Evolutionary conservation across 2,113 vertebrate species (phyloP), one percentile per base, ranked within the genome.

Genomic region (Leuciscus idus): DNA sequence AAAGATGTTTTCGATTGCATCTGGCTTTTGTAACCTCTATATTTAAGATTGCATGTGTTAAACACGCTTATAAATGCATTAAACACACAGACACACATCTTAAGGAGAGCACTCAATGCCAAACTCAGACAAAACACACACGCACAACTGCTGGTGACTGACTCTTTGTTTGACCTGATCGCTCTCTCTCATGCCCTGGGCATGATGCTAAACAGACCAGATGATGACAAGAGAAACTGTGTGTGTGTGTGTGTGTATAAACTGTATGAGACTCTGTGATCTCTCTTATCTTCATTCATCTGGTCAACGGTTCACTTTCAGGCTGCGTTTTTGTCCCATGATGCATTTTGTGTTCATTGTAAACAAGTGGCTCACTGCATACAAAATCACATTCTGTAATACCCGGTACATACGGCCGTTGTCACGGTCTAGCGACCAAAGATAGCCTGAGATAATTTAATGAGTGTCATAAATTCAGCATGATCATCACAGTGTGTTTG

Each of bases 241-340:
- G 43, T 7, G 39, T 48, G 72, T 72, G 70, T 73, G 72, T 74
- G 4, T 48, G 30, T 46, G 23, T 76, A 23, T 59, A 1, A 26
- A 39, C 46, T 15, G 23, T 68, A 46, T 77, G 30, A 21, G 17
- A 39, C 9, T 36, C 66, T 70, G 19, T 70, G 73, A 43, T 73
- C 70, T 2, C 36, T 73, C 36, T 73, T 73, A 23, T 73, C 28
- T 70, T 36, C 17, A 70, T 10, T 9, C 7, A 28, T 33, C 68
- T 11, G 9, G 52, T 9, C 75, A 33, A 17, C 13, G 6, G 46
- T 52, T 77, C 26, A 78, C 21, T 13, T 73, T 55, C 50, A 83
- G 26, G 12, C 39, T 68, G 19, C 43, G 39, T 15, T 59, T 61
- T 30, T 43, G 61, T 21, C 87, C 21, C 87, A 90, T 36, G 48